Base-by-base conservation (phyloP, 2,113 vertebrate species). In the Tiliqua scincoides region DNA sequence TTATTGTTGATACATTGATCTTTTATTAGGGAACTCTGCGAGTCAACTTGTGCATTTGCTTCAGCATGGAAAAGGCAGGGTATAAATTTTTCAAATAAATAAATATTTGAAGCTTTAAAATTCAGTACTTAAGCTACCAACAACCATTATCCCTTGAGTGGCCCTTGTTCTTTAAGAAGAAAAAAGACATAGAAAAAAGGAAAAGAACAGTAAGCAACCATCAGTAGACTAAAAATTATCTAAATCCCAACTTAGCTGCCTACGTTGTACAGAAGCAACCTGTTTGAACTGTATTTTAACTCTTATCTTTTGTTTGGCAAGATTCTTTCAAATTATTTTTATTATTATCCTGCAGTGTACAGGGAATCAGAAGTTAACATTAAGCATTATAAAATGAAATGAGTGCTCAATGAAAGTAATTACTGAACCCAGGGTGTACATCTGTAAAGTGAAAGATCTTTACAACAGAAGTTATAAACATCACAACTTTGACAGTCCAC, bases 281-380 rank as follows among this genome's bases (percentile, higher is more conserved):
- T 71, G 92, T 91, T 89, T 88, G 77, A 65, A 92, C 82, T 87
- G 70, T 79, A 86, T 70, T 83, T 90, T 88, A 89, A 88, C 89
- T 65, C 84, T 80, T 15, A 54, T 89, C 93, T 92, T n/a, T 37
- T 85, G 88, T 75, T 61, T 89, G 82, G 90, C 85, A 93, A 91
- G 85, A 57, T 70, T 5, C 23, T 85, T 88, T 89, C 90, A 72
- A 89, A 91, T 85, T 32, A 12, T 48, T 52, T 78, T 81, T 90
- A 91, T 71, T 84, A 91, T 89, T 93, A 92, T 87, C 75, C 89
- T 91, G 84, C 57, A 91, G 88, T 84, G 85, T 76, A 84, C 71
- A 84, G 89, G 83, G 52, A 93, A 92, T 90, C 54, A 91, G 87
- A 84, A 54, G 57, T 54, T 78, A 91, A 85, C 87, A 92, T 25